Conservation (phyloP, 2,113 vertebrate species). For the Thryonomys swinderianus region DNA sequence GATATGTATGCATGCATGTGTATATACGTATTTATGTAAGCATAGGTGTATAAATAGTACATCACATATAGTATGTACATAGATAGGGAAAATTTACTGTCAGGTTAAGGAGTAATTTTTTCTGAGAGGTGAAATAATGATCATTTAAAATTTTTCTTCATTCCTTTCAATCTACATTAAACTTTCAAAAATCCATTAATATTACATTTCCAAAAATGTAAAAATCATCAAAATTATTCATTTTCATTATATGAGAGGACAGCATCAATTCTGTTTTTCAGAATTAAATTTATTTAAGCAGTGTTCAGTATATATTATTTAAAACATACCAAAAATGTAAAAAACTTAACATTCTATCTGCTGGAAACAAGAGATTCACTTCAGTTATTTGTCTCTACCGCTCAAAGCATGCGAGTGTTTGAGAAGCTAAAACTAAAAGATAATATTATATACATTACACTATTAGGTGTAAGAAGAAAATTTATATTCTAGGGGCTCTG, state of each 20-base stretch:
- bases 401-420: background rate
- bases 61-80: background rate
- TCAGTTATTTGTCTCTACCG: background rate
- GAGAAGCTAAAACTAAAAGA: background rate
- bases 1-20: background rate
- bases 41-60: background rate
- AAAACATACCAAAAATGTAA: conserved; percentile 22
- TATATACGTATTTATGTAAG: background rate
- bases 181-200: background rate
- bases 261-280: background rate
- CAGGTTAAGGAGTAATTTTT: conserved; percentile 15
- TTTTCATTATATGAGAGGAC: conserved; percentile 10
- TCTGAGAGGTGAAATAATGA: background rate
- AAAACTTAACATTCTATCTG: background rate
- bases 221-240: conserved; percentile 25
- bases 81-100: background rate
- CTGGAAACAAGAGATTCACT: background rate
- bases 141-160: background rate
- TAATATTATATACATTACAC: background rate
- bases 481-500: background rate
- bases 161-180: background rate
- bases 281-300: background rate
- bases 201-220: background rate
- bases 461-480: background rate
- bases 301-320: background rate